Base-by-base conservation (phyloP, 1,140 invertebrate species). In the Anoplophora glabripennis region DNA sequence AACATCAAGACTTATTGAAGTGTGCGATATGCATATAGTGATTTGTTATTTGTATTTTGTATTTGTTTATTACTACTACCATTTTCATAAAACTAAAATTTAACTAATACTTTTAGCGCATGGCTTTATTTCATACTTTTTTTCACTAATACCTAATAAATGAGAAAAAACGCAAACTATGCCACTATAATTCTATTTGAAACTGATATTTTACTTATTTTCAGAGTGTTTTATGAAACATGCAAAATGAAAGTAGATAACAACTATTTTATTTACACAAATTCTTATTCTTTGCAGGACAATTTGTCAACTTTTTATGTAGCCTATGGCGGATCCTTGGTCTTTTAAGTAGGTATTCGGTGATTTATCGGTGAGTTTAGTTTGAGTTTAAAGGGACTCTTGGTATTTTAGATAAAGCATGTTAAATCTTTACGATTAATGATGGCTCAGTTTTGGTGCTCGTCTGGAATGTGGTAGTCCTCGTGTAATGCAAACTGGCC, bases 391-490 rank as follows among this genome's bases (percentile, higher is more conserved):
- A n/a, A 21, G 12, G 47, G 47, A 14, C 34, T 11, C 21, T n/a
- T 14, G 34, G 47, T 34, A 49, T 49, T 49, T 49, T 37, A 35
- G 21, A 34, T 36, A 49, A 49, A 49, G 34, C 35, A 49, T 49
- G 47, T 49, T 49, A 36, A 49, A 49, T 34, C 21, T 49, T 18
- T 34, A 49, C 47, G 34, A 49, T 49, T 35, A 17, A 49, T 49
- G 47, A 34, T 49, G 21, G 47, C 21, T 34, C 35, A n/a, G 34
- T 49, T 49, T 49, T 49, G 47, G 47, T 35, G 33, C 21, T 49
- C 34, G 28, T 37, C 33, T 49, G 47, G 47, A 49, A 49, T 49
- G 47, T 49, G 47, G 47, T 49, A 49, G 47, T 49, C 44, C 28
- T 46, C 44, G 12, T 28, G 7, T 42, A 42, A 42, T 17, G 10